Conservation (phyloP, 1,140 invertebrate genomes). For the Papilio xuthus region DNA sequence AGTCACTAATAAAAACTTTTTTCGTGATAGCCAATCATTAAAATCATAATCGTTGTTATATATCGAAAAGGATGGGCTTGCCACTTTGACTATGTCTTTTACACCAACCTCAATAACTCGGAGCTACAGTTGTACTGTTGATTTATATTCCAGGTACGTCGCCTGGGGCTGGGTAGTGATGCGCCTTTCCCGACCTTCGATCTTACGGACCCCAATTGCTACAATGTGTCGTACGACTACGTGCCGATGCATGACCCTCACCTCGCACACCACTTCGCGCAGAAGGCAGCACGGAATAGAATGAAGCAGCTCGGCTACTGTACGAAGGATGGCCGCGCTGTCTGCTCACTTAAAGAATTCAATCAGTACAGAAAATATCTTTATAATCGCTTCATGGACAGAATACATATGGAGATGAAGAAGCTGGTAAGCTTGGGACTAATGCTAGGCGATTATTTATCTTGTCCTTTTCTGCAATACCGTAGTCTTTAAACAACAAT, state of each 20-base stretch:
- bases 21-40: neutral
- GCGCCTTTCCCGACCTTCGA: slow-evolving; percentile 64
- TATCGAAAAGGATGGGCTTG: neutral
- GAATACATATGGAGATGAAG: slow-evolving; percentile 68
- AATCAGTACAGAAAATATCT: slow-evolving; percentile 76
- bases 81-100: neutral
- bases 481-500: too few relatives aligned
- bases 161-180: slow-evolving; percentile 61
- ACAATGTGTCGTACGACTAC: slow-evolving; percentile 76
- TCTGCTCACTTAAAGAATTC: slow-evolving; percentile 74
- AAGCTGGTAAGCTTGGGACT: slow-evolving; percentile 54
- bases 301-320: slow-evolving; percentile 69
- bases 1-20: neutral
- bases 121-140: neutral
- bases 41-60: too few relatives aligned
- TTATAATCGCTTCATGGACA: slow-evolving; percentile 73
- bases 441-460: too few relatives aligned
- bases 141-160: slow-evolving; percentile 57
- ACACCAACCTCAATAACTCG: neutral
- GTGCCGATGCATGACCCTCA: slow-evolving; percentile 75
- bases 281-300: slow-evolving; percentile 61
- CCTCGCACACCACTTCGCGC: slow-evolving; percentile 66
- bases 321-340: slow-evolving; percentile 65
- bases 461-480: too few relatives aligned
- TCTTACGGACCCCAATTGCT: slow-evolving; percentile 72